Evolutionary conservation across 2,888 invertebrate species (phyloP).

Genomic region (Hedya salicella): DNA sequence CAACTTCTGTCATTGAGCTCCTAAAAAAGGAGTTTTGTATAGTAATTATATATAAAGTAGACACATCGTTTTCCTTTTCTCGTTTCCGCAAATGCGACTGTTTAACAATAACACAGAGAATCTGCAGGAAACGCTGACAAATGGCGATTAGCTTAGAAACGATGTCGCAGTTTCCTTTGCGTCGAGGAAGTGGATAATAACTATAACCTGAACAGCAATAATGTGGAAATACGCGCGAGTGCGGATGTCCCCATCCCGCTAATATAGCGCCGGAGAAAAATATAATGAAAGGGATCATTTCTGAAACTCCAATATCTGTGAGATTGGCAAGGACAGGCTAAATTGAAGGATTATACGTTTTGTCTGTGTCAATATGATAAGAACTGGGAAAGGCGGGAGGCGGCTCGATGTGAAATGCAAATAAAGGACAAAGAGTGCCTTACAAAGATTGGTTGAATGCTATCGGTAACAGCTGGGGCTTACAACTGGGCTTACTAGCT

Average conservation of each 20-base stretch:
- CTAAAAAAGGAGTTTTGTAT: not conserved
- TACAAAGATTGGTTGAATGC: constrained; percentile 66
- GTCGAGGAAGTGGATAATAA: constrained; percentile 38
- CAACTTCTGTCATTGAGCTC: constrained; percentile 19
- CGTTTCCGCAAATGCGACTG: constrained; percentile 16
- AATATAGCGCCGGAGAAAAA: constrained; percentile 39
- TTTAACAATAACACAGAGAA: constrained; percentile 22
- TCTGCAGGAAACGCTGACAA: constrained; percentile 43
- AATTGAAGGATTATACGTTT: constrained; percentile 74
- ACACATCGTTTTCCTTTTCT: not conserved
- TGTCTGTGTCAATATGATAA: constrained; percentile 80
- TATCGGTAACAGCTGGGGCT: constrained; percentile 63
- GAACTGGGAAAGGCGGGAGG: constrained; percentile 66
- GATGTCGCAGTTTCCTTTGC: constrained; percentile 41
- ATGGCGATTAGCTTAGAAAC: constrained; percentile 44
- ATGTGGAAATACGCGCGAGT: constrained; percentile 39
- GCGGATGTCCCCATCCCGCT: constrained; percentile 41
- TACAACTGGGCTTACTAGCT: constrained; percentile 52
- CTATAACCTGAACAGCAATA: constrained; percentile 42
- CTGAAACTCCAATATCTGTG: constrained; percentile 45
- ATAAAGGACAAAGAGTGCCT: constrained; percentile 67
- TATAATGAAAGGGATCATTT: constrained; percentile 45
- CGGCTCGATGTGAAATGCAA: constrained; percentile 72
- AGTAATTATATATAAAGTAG: constrained; percentile 8
- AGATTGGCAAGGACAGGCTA: constrained; percentile 65